These are phyloP conservation scores for Plumapathes pennacea DNA, from an alignment of 92 coral and sea anemone genomes.

Conservation along the genomic window DNA sequence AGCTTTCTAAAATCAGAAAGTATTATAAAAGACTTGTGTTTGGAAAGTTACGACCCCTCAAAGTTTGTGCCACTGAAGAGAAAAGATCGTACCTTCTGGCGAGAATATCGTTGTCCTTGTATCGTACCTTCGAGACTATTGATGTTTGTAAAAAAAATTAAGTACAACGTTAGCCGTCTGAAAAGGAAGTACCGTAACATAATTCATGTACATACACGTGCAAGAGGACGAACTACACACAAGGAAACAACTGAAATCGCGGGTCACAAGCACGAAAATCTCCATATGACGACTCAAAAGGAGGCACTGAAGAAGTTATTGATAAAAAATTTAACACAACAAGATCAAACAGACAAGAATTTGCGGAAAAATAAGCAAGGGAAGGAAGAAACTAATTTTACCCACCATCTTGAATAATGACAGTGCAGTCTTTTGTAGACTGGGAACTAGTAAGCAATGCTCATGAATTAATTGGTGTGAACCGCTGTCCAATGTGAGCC, in stretches of 20 bases:
- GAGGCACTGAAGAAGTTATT: not conserved
- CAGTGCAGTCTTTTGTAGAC: slow-evolving; percentile 73
- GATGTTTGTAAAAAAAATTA: slow-evolving; percentile 20
- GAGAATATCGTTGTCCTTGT: slow-evolving; percentile 98
- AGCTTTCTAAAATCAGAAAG: too few species aligned
- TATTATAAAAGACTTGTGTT: too few species aligned
- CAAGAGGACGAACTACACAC: too few species aligned
- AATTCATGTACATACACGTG: too few species aligned
- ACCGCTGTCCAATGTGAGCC: slow-evolving; percentile 66
- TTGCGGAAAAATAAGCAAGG: too few species aligned
- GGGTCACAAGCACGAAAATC: slow-evolving; percentile 1
- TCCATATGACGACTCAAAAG: not conserved
- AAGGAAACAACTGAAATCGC: slow-evolving; percentile 8
- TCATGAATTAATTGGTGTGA: slow-evolving; percentile 15
- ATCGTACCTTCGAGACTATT: slow-evolving; percentile 98
- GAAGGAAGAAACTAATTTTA: slow-evolving; percentile 23
- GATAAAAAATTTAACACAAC: too few species aligned
- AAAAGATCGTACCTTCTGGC: slow-evolving; percentile 86
- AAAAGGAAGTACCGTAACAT: too few species aligned
- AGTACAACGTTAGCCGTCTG: too few species aligned
- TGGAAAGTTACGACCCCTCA: too few species aligned
- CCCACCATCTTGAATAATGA: slow-evolving; percentile 93
- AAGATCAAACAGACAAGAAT: too few species aligned
- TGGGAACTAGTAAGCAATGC: slow-evolving; percentile 22
- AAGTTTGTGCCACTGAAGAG: not conserved